Evolutionary conservation across 1,140 invertebrate species (phyloP), one percentile per base, ranked within the genome.

Genomic region (Euura saliciscinereae): DNA sequence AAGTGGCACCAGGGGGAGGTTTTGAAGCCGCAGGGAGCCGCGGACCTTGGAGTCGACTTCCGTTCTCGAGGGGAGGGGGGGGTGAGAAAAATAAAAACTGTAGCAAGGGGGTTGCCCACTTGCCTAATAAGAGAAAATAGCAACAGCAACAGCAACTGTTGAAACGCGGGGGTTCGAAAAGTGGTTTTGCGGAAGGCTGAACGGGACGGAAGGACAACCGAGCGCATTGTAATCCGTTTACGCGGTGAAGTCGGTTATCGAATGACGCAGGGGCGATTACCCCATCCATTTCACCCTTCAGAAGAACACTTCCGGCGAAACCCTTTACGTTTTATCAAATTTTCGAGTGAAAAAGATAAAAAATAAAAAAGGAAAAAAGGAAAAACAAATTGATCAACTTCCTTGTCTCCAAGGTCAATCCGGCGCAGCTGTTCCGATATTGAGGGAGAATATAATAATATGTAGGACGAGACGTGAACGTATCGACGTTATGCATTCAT

Each of bases 1-100:
- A 85, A 86, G 83, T 87, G 80, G 82, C 84, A 75, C 70, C 43
- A 1, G 43, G 66, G 66, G 66, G 74, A 76, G 74, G 73, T 75
- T 76, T 71, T 75, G 74, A 77, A 79, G 76, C 69, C 43, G 8
- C 11, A 43, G 66, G 68, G 75, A 76, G 74, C 72, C 74, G 75
- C 71, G 74, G 73, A 77, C 78, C 76, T 79, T 75, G 28, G 72
- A 78, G 75, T 68, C 75, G 75, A 83, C 81, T 82, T 83, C 80
- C 80, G 81, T 75, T 75, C 71, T 45, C 69, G 51, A n/a, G 66
- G 45, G 5, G 64, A 2, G 46, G 46, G 46, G 7, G 46, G 46
- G 51, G 51, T 59, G 51, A 11, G 51, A 59, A n/a, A 59, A 59
- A 59, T 28, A 28, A 28, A 28, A 28, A 28, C 28, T 28, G 51